Evolutionary conservation across 1,140 invertebrate genomes (phyloP), one percentile per base, ranked within the genome.

Genomic region (Drosophila hydei): DNA sequence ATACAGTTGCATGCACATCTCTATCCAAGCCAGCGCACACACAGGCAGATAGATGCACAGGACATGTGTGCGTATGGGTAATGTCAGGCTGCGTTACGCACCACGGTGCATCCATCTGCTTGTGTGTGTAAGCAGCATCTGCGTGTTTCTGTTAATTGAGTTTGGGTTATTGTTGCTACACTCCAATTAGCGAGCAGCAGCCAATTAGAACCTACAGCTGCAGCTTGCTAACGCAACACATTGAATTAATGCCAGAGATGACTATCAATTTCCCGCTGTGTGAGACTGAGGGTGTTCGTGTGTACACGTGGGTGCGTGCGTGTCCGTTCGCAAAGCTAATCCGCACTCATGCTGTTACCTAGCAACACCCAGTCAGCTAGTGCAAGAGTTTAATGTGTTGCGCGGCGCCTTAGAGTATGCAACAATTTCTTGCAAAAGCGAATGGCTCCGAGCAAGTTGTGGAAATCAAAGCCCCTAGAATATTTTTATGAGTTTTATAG

Each of bases 51-150:
- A 58, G 36, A 55, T 3, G 4, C 27, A 30, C 7, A 2, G 25
- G 0, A 27, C 9, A 8, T 19, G 3, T 14, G 40, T 38, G n/a
- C 18, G 23, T 25, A 50, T 40, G 19, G 16, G 21, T 52, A 16
- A 50, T 45, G 58, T 70, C 63, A 47, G 38, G 73, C 70, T n/a
- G n/a, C n/a, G n/a, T 76, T 70, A 71, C 73, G 74, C 75, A 52
- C 9, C 74, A 12, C 70, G 48, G 23, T 48, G 40, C 55, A 38
- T 27, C n/a, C 33, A 48, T 43, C n/a, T 1, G n/a, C 23, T 12
- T 36, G 16, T 27, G 18, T 58, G 25, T 27, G 25, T 25, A 18
- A 19, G 27, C 21, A 16, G 5, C 21, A 25, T 60, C n/a, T 55
- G 42, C 60, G 14, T 47, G 43, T 43, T 14, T 62, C 40, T 48